A percentile compares a stretch with the other conserved stretches of the same genome.
phyloP scores from a whole-genome alignment of 2,888 invertebrate species.

The Chrysotoxum bicinctum region DNA sequence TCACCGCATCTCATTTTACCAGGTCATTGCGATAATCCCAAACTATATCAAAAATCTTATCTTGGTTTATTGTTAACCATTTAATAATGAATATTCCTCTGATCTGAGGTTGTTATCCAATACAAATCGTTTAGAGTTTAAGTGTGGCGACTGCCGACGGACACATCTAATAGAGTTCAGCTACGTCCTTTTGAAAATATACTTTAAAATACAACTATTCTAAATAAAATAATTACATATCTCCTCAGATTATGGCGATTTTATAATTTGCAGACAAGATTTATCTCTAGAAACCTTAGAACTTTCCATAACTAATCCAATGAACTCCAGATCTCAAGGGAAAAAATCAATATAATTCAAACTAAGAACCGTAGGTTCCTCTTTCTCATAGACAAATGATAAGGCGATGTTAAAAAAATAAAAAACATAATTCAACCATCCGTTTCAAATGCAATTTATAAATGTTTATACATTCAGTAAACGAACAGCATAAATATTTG shows the following conservation, averaged over 20 bases:
- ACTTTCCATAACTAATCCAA: background rate
- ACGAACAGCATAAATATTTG: background rate
- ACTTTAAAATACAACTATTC: background rate
- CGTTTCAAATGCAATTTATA: too few relatives aligned
- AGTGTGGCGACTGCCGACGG: background rate
- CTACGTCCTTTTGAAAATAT: background rate
- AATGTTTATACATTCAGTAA: background rate
- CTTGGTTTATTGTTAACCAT: background rate
- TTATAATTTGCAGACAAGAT: background rate
- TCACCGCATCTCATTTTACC: background rate
- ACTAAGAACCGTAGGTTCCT: background rate
- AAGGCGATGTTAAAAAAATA: background rate
- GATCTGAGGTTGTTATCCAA: background rate
- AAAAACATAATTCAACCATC: background rate
- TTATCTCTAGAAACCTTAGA: background rate
- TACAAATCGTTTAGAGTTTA: background rate
- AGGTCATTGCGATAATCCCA: background rate
- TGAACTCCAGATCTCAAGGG: background rate
- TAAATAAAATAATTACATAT: background rate
- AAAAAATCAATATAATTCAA: slow-evolving; percentile 10
- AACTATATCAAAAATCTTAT: background rate
- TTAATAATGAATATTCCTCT: background rate
- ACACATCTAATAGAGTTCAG: background rate
- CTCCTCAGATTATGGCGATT: background rate
- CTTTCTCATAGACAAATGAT: background rate